Conservation (phyloP, 2,888 invertebrate genomes). For the Brachyopa scutellaris region DNA sequence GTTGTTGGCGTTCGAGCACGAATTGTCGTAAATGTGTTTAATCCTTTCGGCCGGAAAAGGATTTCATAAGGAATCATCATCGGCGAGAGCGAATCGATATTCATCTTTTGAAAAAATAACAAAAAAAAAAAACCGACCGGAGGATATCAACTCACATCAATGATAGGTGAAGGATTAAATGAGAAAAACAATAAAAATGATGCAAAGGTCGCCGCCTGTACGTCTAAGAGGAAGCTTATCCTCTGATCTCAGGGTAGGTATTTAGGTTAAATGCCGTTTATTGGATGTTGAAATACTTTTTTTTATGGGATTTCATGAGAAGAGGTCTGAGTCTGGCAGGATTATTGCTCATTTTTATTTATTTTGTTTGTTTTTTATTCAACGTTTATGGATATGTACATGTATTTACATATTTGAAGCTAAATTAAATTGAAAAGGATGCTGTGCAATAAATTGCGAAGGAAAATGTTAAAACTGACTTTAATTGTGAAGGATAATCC, state of each 20-base stretch:
- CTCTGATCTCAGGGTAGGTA: not conserved
- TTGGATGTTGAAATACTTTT: conserved; percentile 41
- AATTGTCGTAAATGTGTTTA: conserved; percentile 51
- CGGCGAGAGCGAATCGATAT: conserved; percentile 45
- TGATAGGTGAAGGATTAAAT: conserved; percentile 46
- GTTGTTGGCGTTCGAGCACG: conserved; percentile 34
- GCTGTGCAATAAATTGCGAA: conserved; percentile 10
- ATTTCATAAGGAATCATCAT: conserved; percentile 22
- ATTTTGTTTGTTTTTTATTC: conserved; percentile 27
- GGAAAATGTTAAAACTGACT: not conserved
- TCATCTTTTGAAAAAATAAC: conserved; percentile 36
- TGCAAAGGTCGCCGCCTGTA: conserved; percentile 45
- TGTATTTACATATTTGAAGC: conserved; percentile 4
- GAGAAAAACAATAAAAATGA: conserved; percentile 62
- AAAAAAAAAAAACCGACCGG: not conserved
- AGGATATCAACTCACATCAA: not conserved
- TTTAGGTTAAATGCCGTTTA: conserved; percentile 20
- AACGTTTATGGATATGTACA: too few relatives aligned
- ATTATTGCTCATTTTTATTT: conserved; percentile 47
- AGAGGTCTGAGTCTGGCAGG: conserved; percentile 7
- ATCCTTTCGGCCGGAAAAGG: conserved; percentile 36
- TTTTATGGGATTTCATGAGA: conserved; percentile 1
- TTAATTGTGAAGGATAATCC: not conserved
- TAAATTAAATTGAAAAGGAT: conserved; percentile 24
- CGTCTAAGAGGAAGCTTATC: conserved; percentile 46